Conservation (phyloP, 2,797 vertebrate genomes). For the Hoplostethus atlanticus region DNA sequence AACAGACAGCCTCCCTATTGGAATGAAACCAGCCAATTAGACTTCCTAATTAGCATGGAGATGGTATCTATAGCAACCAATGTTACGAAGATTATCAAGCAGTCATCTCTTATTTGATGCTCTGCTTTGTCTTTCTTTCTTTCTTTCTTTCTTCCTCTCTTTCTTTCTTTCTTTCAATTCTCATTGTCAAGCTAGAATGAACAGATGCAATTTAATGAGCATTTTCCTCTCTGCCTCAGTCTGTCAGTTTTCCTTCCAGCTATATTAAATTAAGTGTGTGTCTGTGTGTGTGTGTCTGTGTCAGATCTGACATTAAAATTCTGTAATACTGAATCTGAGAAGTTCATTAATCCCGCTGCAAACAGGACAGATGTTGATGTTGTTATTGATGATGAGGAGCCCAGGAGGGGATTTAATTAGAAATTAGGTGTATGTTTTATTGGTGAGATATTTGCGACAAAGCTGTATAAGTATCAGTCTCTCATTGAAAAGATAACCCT, state of each 20-base stretch:
- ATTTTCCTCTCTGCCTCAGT: too few relatives aligned
- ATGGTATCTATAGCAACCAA: constrained; percentile 5
- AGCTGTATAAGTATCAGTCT: too few relatives aligned
- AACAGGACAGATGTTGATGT: neutral
- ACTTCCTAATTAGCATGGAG: constrained; percentile 1
- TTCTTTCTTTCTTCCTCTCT: neutral
- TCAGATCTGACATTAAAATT: neutral
- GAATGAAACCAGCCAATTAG: constrained; percentile 7
- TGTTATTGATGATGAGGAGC: neutral
- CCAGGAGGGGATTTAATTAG: too few relatives aligned
- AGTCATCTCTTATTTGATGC: neutral
- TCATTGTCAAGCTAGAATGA: neutral
- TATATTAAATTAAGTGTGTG: neutral
- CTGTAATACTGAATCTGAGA: neutral
- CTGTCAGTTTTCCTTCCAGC: neutral
- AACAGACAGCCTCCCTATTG: neutral
- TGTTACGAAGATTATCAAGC: neutral
- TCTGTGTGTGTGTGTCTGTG: neutral
- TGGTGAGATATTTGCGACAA: too few relatives aligned
- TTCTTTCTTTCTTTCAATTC: neutral
- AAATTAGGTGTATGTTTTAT: too few relatives aligned
- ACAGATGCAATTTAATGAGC: neutral
- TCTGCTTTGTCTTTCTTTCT: neutral
- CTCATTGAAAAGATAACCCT: too few relatives aligned
- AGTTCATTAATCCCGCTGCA: neutral